Percentiles rank a stretch among this genome's conserved stretches.
Evolutionary conservation across 2,888 invertebrate species (phyloP).

Genomic region (Alviniconcha strummeri): DNA sequence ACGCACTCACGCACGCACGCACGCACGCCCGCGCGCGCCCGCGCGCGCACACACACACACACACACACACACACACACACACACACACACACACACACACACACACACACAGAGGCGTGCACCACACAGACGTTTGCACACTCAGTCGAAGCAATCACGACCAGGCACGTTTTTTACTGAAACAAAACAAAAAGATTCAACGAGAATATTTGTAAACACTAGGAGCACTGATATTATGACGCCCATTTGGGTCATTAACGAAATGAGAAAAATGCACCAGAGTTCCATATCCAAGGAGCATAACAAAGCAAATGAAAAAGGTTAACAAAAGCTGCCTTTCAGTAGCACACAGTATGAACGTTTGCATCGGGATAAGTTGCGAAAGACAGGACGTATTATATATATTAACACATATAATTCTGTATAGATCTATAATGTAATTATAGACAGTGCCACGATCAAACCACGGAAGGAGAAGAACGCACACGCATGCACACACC

Average conservation of each 20-base stretch:
- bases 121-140: background rate
- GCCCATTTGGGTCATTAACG: background rate
- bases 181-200: too few relatives aligned
- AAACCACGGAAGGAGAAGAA: too few relatives aligned
- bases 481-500: background rate
- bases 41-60: background rate
- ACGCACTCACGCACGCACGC: background rate
- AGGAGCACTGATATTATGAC: too few relatives aligned
- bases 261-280: background rate
- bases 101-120: background rate
- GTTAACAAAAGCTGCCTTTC: conserved; percentile 20
- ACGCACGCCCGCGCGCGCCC: background rate
- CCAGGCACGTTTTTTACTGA: background rate
- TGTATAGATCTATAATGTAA: too few relatives aligned
- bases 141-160: background rate
- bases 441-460: too few relatives aligned
- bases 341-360: background rate
- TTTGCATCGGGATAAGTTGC: background rate
- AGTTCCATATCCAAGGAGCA: background rate
- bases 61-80: conserved; percentile 7
- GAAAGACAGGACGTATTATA: too few relatives aligned
- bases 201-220: too few relatives aligned
- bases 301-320: too few relatives aligned
- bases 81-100: conserved; percentile 4
- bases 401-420: too few relatives aligned